Evolutionary conservation across 2,113 vertebrate species (phyloP).

Genomic region (Ranitomeya variabilis): DNA sequence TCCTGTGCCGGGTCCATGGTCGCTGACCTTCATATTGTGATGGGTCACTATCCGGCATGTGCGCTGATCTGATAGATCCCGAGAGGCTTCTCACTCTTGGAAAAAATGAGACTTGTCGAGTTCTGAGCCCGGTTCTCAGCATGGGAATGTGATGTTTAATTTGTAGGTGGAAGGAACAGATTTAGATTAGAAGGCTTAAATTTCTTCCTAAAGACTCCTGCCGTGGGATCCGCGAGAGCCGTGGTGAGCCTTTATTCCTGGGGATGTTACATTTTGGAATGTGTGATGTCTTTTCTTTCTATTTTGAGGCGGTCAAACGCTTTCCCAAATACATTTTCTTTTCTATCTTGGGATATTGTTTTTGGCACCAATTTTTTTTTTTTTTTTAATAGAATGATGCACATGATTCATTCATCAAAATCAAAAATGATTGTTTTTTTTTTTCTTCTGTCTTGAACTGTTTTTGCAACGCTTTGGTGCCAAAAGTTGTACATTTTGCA

Average conservation of each 20-base stretch:
- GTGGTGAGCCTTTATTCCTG: background rate
- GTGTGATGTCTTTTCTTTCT: background rate
- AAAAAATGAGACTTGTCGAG: background rate
- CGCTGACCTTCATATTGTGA: constrained; percentile 6
- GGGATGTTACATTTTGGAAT: background rate
- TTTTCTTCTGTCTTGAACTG: too few species aligned
- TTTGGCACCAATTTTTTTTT: too few species aligned
- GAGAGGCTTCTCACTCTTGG: background rate
- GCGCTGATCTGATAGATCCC: background rate
- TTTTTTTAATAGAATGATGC: too few species aligned
- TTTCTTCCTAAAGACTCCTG: constrained; percentile 1
- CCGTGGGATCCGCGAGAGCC: background rate
- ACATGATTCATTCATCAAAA: too few species aligned
- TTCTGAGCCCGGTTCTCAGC: background rate
- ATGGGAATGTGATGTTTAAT: constrained; percentile 15
- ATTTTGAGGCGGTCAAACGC: too few species aligned
- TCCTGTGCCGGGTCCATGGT: background rate
- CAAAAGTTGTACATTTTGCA: too few species aligned
- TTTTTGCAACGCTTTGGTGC: too few species aligned
- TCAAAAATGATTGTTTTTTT: too few species aligned
- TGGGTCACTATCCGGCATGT: background rate
- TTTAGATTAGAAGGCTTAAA: constrained; percentile 24
- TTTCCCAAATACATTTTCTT: too few species aligned
- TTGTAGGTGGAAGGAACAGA: constrained; percentile 15
- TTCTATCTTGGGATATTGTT: too few species aligned